Evolutionary conservation across 2,888 invertebrate genomes (phyloP), one percentile per base, ranked within the genome.

Genomic region (Gari tellinella): DNA sequence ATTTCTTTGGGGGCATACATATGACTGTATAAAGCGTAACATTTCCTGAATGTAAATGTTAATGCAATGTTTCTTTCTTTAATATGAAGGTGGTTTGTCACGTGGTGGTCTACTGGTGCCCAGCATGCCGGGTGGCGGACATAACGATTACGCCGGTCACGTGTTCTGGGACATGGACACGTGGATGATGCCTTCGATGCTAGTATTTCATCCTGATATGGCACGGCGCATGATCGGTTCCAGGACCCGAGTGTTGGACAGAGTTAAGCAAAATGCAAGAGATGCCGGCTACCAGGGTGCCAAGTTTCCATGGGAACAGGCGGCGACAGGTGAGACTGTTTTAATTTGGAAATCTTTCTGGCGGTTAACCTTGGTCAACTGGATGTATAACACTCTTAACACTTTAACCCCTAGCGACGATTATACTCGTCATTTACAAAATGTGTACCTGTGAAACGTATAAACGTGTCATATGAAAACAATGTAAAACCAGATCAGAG

Each of bases 101-200:
- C 61, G 83, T 10, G 84, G 84, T 8, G 84, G 82, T 10, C 69
- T 75, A 51, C 55, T 78, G 1, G 23, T 52, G 10, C 72, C 69
- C 10, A 60, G 62, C 23, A 80, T 65, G 43, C 61, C 63, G 12
- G 74, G 79, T 4, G 74, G 79, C n/a, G 64, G 75, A 1, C 67
- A 65, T 12, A 84, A 85, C 52, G 87, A 88, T 70, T 88, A 89
- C 64, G 73, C 81, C 52, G 90, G 90, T 58, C 90, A 91, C 70
- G 87, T 90, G 65, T 90, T 89, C 67, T 90, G 90, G 89, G 90
- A 90, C 58, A 87, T 87, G 82, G 90, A 90, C 73, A 88, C 87
- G 45, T 91, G 89, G 89, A 85, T 90, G 73, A 86, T 79, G 64
- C 90, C 90, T 21, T 81, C 88, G 26, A 72, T 90, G 7, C 82